Percentiles rank a stretch among this genome's conserved stretches.
Evolutionary conservation across 2,113 vertebrate genomes (phyloP).

Genomic region (Seriola rivoliana): DNA sequence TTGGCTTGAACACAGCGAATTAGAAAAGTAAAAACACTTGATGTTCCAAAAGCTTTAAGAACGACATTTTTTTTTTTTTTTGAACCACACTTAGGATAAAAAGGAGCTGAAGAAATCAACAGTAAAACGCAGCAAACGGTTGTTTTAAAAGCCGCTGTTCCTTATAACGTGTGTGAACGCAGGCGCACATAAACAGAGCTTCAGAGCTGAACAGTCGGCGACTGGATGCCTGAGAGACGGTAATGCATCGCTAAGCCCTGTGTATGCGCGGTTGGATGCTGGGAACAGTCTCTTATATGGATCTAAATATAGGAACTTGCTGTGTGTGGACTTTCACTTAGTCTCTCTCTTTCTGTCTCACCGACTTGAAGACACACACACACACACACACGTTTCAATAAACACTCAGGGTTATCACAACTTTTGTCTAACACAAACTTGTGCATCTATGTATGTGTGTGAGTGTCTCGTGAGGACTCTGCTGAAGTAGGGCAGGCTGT

Average conservation of each 20-base stretch:
- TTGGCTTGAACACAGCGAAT: slow-evolving; percentile 18
- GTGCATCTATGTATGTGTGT: slow-evolving; percentile 44
- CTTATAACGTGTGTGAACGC: neutral
- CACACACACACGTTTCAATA: slow-evolving; percentile 42
- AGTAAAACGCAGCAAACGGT: neutral
- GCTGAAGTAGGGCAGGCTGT: slow-evolving; percentile 80
- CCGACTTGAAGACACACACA: slow-evolving; percentile 42
- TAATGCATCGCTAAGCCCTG: slow-evolving; percentile 54
- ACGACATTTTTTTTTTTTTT: slow-evolving; percentile 27
- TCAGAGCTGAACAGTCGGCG: neutral
- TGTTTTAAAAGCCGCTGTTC: slow-evolving; percentile 19
- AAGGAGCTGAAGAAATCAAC: slow-evolving; percentile 9
- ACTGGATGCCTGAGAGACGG: slow-evolving; percentile 46
- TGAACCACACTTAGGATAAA: neutral
- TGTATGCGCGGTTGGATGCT: slow-evolving; percentile 65
- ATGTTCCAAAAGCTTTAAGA: slow-evolving; percentile 27
- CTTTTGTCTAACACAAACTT: slow-evolving; percentile 59
- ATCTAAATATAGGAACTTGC: slow-evolving; percentile 77
- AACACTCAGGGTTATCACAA: slow-evolving; percentile 62
- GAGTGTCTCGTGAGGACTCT: slow-evolving; percentile 69
- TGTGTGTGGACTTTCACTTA: slow-evolving; percentile 64
- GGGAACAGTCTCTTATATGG: slow-evolving; percentile 65
- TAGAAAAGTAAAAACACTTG: slow-evolving; percentile 24
- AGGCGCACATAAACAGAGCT: neutral
- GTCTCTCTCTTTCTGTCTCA: slow-evolving; percentile 65